Percentiles rank a stretch among this genome's conserved stretches.
phyloP scores from a whole-genome alignment of 53 echinoderm and acorn worm species.

The Zoroaster sp. region DNA sequence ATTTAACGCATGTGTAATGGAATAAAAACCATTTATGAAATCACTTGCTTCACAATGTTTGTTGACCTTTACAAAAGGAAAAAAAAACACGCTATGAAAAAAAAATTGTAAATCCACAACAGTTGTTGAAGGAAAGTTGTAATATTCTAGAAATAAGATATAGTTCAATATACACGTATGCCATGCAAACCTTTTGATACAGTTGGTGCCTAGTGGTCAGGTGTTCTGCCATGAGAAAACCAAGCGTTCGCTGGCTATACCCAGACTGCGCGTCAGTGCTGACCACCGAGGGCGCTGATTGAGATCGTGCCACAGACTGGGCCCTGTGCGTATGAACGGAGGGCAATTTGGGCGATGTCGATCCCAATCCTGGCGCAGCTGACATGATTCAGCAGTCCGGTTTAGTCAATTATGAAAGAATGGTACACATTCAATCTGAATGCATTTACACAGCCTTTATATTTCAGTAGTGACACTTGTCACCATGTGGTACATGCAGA shows the following conservation, averaged over 20 bases:
- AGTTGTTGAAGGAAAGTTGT: too few species aligned
- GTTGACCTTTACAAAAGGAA: too few species aligned
- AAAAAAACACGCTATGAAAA: too few species aligned
- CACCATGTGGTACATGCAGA: too few species aligned
- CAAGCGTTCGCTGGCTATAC: slow-evolving; percentile 11
- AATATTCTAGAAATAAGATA: background rate
- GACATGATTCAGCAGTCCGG: too few species aligned
- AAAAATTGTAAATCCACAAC: background rate
- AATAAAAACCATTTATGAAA: too few species aligned
- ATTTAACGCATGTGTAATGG: too few species aligned
- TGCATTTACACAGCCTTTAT: too few species aligned
- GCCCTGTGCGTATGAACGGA: background rate
- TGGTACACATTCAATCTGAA: too few species aligned
- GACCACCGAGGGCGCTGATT: background rate
- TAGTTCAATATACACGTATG: background rate
- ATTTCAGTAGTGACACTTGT: too few species aligned
- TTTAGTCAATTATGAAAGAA: too few species aligned
- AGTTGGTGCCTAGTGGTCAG: slow-evolving; percentile 6
- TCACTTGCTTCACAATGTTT: too few species aligned
- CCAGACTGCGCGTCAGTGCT: background rate
- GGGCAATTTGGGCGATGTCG: slow-evolving; percentile 14
- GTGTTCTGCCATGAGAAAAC: slow-evolving; percentile 12
- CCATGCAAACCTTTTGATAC: slow-evolving; percentile 2
- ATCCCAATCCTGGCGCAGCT: background rate
- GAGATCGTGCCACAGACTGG: background rate